Evolutionary conservation across 2,113 vertebrate genomes (phyloP).

Genomic region (Saguinus midas): DNA sequence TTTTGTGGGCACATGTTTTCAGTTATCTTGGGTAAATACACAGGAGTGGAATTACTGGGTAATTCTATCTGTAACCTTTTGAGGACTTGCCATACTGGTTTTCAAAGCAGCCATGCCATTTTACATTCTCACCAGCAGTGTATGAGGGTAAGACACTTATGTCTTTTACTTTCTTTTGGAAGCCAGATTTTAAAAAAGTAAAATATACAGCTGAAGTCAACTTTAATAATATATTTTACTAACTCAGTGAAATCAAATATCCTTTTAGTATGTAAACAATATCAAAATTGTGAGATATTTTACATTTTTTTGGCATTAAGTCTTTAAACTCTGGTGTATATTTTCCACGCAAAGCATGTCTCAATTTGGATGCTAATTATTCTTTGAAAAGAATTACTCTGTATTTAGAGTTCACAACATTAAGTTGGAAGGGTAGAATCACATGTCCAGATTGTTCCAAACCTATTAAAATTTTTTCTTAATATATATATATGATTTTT

Average conservation of each 20-base stretch:
- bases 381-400: background rate
- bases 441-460: background rate
- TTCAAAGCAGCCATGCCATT: background rate
- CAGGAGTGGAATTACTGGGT: background rate
- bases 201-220: background rate
- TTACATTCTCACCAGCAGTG: background rate
- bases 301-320: background rate
- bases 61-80: background rate
- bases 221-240: slow-evolving; percentile 7
- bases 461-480: background rate
- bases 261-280: background rate
- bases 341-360: background rate
- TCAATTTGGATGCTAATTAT: background rate
- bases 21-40: background rate
- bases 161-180: background rate
- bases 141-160: background rate
- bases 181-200: background rate
- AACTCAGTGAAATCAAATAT: background rate
- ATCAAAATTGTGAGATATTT: background rate
- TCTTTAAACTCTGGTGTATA: background rate
- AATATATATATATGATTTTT: background rate
- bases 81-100: background rate
- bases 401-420: background rate
- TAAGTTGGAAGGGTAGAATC: background rate
- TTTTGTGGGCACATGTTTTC: background rate